Conservation (phyloP, 2,888 invertebrate species). For the Eustalomyia histrio region DNA sequence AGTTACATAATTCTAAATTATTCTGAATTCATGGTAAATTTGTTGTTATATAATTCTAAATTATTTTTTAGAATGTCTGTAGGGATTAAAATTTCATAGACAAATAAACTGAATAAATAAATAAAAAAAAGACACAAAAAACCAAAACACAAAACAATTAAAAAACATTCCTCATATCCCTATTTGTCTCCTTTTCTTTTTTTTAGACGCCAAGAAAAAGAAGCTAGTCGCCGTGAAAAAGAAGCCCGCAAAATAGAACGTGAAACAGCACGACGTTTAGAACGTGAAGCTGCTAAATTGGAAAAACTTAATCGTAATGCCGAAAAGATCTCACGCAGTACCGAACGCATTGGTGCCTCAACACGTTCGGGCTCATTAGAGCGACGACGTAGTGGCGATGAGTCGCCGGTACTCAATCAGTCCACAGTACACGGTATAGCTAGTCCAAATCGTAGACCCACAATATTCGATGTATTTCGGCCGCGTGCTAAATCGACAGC, state of each 20-base stretch:
- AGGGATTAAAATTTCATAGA: no score
- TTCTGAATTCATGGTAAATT: no score
- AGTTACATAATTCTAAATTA: no score
- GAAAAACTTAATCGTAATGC: slow-evolving; percentile 78
- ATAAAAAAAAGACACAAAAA: no score
- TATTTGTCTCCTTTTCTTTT: neutral
- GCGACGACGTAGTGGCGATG: slow-evolving; percentile 78
- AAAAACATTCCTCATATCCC: no score
- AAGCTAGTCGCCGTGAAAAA: slow-evolving; percentile 77
- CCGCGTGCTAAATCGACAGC: slow-evolving; percentile 89
- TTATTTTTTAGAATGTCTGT: no score
- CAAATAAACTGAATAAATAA: no score
- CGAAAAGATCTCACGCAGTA: slow-evolving; percentile 79
- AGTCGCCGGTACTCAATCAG: slow-evolving; percentile 79
- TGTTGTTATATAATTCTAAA: no score
- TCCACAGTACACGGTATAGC: slow-evolving; percentile 81
- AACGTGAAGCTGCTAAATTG: slow-evolving; percentile 78
- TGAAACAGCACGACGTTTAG: slow-evolving; percentile 77
- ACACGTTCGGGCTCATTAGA: slow-evolving; percentile 78
- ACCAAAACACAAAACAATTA: no score
- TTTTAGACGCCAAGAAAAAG: slow-evolving; percentile 78
- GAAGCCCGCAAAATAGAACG: slow-evolving; percentile 79
- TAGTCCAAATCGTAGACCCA: slow-evolving; percentile 86
- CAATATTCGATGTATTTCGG: slow-evolving; percentile 89
- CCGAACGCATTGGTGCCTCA: slow-evolving; percentile 76